These are phyloP conservation scores for Rachycentron canadum DNA, from an alignment of 2,797 vertebrate species.

Conservation along the genomic window DNA sequence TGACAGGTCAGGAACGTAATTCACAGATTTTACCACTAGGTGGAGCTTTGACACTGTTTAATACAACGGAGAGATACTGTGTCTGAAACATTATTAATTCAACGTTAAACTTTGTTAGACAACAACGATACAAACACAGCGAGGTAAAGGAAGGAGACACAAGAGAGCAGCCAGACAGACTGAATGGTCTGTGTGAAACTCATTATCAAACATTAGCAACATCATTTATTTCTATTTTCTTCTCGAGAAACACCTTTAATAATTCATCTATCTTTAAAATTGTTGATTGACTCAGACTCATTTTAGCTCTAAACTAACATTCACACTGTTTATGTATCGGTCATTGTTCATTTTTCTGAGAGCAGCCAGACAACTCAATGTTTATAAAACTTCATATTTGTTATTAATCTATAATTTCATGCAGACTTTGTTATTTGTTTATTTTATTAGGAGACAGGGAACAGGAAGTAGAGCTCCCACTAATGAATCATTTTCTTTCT, in stretches of 20 bases:
- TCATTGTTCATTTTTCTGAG: too few relatives aligned
- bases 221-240: too few relatives aligned
- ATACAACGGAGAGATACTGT: slow-evolving; percentile 32
- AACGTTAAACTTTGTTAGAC: slow-evolving; percentile 15
- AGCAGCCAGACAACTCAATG: too few relatives aligned
- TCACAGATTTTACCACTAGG: slow-evolving; percentile 26
- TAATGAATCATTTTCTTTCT: neutral
- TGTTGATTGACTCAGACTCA: too few relatives aligned
- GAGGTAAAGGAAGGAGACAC: neutral
- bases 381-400: neutral
- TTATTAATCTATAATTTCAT: neutral
- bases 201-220: too few relatives aligned
- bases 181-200: neutral
- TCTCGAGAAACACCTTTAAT: too few relatives aligned
- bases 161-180: slow-evolving; percentile 62
- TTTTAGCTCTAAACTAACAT: too few relatives aligned
- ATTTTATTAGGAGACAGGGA: neutral
- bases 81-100: slow-evolving; percentile 34
- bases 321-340: too few relatives aligned
- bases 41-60: slow-evolving; percentile 18
- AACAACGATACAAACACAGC: slow-evolving; percentile 11
- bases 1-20: too few relatives aligned
- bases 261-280: too few relatives aligned
- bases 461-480: neutral
- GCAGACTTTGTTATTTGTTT: neutral